phyloP scores from a whole-genome alignment of 2,888 invertebrate species.

The Hyalella azteca region DNA sequence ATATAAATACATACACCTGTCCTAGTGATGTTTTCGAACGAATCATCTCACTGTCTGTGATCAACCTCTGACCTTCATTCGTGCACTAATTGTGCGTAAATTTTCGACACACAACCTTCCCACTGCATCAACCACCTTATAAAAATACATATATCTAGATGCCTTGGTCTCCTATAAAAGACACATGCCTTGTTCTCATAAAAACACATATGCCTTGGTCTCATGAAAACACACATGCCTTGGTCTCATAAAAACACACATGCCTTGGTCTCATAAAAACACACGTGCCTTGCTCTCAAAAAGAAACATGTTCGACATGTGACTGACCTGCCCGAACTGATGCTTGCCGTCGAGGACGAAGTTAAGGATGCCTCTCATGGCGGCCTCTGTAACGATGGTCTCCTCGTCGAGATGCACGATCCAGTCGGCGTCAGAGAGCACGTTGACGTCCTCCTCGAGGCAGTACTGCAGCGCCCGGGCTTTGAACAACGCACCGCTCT shows the following conservation, averaged over 20 bases:
- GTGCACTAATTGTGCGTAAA: no score
- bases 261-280: not conserved
- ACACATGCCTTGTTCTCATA: not conserved
- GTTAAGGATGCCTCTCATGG: slow-evolving; percentile 87
- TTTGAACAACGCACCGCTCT: slow-evolving; percentile 91
- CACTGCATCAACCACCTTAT: no score
- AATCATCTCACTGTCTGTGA: no score
- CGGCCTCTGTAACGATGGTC: slow-evolving; percentile 90
- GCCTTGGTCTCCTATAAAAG: no score
- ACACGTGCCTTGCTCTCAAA: no score
- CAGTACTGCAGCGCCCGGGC: slow-evolving; percentile 94
- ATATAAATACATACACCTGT: no score
- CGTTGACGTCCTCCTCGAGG: slow-evolving; percentile 86
- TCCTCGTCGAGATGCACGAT: slow-evolving; percentile 98
- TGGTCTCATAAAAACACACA: not conserved
- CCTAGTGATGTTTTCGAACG: no score
- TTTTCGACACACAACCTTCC: no score
- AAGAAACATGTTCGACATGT: no score
- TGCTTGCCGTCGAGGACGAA: slow-evolving; percentile 89
- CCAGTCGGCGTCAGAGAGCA: slow-evolving; percentile 86
- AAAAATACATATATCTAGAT: no score
- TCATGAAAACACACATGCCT: not conserved
- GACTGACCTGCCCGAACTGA: slow-evolving; percentile 57
- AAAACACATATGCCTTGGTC: no score
- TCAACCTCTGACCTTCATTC: no score